Evolutionary conservation across 2,797 vertebrate genomes (phyloP).

Genomic region (Propithecus perrieri): DNA sequence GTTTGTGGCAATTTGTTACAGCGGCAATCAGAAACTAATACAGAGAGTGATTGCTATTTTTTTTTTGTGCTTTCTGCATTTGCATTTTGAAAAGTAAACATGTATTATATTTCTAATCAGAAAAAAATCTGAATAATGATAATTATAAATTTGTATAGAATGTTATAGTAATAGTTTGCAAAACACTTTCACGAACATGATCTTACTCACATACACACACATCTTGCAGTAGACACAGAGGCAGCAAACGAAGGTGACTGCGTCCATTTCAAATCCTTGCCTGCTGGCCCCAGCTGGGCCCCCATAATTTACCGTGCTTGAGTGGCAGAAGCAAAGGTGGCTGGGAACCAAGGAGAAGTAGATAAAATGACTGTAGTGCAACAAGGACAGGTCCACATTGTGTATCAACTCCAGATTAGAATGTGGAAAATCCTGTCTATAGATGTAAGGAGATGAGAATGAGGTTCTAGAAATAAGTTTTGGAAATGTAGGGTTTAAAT

Average conservation of each 20-base stretch:
- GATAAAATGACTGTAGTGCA: not conserved
- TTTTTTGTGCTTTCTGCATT: slow-evolving; percentile 28
- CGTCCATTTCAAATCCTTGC: not conserved
- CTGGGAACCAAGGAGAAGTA: not conserved
- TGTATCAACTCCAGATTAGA: not conserved
- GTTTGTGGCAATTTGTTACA: not conserved
- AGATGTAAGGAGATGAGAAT: not conserved
- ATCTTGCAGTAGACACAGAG: not conserved
- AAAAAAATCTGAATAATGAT: not conserved
- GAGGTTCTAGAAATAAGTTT: not conserved
- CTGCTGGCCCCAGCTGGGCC: not conserved
- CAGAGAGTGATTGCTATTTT: not conserved
- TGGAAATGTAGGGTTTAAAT: not conserved
- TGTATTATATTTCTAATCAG: slow-evolving; percentile 6
- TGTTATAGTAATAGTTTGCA: not conserved
- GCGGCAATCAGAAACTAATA: not conserved
- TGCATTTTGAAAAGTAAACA: slow-evolving; percentile 43
- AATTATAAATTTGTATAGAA: not conserved
- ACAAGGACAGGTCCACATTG: not conserved
- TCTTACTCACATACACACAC: not conserved
- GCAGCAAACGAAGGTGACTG: not conserved
- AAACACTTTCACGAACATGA: not conserved
- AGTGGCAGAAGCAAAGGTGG: not conserved
- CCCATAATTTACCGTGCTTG: not conserved
- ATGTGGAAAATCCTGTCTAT: not conserved